Evolutionary conservation across 2,888 invertebrate genomes (phyloP), one percentile per base, ranked within the genome.

Genomic region (Microdon myrmicae): DNA sequence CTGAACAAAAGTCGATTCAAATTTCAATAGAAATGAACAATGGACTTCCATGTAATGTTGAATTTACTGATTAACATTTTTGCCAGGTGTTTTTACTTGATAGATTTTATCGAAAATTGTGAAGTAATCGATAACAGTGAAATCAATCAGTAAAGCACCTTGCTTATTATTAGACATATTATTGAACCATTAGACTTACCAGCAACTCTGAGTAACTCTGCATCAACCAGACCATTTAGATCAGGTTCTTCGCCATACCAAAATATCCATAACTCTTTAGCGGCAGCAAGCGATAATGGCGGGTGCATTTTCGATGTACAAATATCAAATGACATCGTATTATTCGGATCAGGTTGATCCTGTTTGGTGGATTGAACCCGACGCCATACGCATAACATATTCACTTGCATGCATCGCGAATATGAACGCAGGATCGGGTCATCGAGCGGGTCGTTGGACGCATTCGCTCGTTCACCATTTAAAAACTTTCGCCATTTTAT

Each of bases 161-260:
- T n/a, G n/a, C n/a, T n/a, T n/a, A n/a, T n/a, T n/a, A n/a, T n/a
- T n/a, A n/a, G n/a, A n/a, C 8, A 22, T 7, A 3, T 22, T 37
- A 43, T 9, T n/a, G n/a, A n/a, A n/a, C n/a, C n/a, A n/a, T n/a
- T n/a, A 2, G 28, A 86, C 90, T 89, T 82, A 96, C 96, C 94
- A 79, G 88, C 86, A 54, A 76, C 85, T 76, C 92, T 88, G 68
- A 96, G 86, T 69, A 96, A 86, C 78, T 95, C 94, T 8, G 90
- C 88, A 59, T 91, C 88, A 71, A 94, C 90, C 74, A 94, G 84
- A 60, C 90, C 89, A 74, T 86, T 87, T 68, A 95, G 86, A 81
- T 94, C 93, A 51, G 95, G 95, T 81, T 95, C 94, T 80, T 96
- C 96, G 75, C 96, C 96, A 83, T 98, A 99, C 98, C 98, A 99